Evolutionary conservation across 2,888 invertebrate species (phyloP), one percentile per base, ranked within the genome.

Genomic region (Homarus gammarus): DNA sequence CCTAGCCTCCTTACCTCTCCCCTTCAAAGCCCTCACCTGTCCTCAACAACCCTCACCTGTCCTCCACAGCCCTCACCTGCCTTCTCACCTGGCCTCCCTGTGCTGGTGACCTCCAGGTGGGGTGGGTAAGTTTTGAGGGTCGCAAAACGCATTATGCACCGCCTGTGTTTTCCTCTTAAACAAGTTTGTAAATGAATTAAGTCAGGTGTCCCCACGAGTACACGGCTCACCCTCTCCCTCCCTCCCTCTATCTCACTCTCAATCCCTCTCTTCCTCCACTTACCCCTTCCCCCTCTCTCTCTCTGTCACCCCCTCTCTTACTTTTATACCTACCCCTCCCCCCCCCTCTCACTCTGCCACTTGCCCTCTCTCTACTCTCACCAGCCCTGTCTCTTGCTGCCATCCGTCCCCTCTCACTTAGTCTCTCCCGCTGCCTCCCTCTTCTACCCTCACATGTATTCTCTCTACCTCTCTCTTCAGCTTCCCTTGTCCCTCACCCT

Each of bases 81-180:
- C 36, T 22, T 31, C 73, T 73, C 38, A 8, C 73, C 33, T 36
- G 6, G 6, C 38, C 73, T 73, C 73, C 3, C 38, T 73, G 8
- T 73, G 22, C 5, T 31, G n/a, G 5, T 31, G 31, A 31, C 36
- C 70, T 27, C 70, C 12, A 18, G 56, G 12, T 56, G 56, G 64
- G 64, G 73, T 73, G 38, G 8, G 40, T 22, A 73, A 73, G 73
- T 73, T 73, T 73, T 73, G 73, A 73, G 38, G 40, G 73, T 1
- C 15, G 38, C 40, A 73, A 31, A 38, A 31, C 36, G 73, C 73
- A 73, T 73, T 73, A 73, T 73, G 38, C 73, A 18, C 73, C 73
- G 73, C 73, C 73, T 73, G 73, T 73, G 73, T 73, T 73, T 73
- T 73, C 73, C 73, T 73, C 73, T 40, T 73, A 73, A 38, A 73